Evolutionary conservation across 2,113 vertebrate genomes (phyloP).

Genomic region (Globicephala melas): DNA sequence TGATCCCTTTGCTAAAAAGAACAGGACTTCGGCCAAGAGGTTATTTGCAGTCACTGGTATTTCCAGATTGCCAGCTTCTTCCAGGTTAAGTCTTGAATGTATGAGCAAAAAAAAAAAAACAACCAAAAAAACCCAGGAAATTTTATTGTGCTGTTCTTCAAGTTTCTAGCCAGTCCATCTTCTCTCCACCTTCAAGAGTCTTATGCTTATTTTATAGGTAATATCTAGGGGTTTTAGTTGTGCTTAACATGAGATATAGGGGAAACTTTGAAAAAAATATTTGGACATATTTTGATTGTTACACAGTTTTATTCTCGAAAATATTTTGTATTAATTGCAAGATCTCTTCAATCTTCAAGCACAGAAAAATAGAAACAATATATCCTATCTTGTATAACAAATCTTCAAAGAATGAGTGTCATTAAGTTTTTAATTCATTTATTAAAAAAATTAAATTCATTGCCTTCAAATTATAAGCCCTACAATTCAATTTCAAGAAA

Average conservation of each 20-base stretch:
- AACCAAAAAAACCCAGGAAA: not conserved
- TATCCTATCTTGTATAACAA: not conserved
- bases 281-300: not conserved
- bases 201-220: not conserved
- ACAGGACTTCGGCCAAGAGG: not conserved
- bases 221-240: not conserved
- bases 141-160: not conserved
- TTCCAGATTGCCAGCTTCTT: not conserved
- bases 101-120: not conserved
- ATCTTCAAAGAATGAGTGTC: not conserved
- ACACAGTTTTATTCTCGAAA: not conserved
- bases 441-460: not conserved
- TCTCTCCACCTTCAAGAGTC: not conserved
- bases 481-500: not conserved
- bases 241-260: not conserved
- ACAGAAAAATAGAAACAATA: not conserved
- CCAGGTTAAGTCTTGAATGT: not conserved
- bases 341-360: not conserved
- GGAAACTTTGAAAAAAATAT: not conserved
- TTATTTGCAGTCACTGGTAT: not conserved
- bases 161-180: not conserved
- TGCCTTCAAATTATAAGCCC: not conserved
- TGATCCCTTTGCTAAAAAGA: not conserved
- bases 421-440: not conserved
- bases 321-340: not conserved